phyloP scores from a whole-genome alignment of 2,797 vertebrate species.

The Nothura maculosa region DNA sequence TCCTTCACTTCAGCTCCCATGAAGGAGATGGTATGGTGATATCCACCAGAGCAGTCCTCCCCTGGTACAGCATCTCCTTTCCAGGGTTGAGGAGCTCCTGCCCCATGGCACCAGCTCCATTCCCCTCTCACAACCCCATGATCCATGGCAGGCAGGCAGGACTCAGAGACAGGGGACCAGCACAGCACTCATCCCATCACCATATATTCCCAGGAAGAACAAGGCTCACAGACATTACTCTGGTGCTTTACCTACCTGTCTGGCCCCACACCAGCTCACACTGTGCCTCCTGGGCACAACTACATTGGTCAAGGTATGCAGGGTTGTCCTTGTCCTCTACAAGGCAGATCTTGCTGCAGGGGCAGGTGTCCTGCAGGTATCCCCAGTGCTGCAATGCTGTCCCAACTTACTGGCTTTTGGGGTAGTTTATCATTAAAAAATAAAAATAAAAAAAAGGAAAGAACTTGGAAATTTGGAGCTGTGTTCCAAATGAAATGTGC shows the following conservation, averaged over 20 bases:
- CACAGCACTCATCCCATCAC: neutral
- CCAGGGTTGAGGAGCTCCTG: neutral
- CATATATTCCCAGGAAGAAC: neutral
- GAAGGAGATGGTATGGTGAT: neutral
- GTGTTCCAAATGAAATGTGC: neutral
- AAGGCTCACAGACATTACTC: neutral
- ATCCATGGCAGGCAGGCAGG: accelerated
- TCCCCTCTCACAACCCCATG: neutral
- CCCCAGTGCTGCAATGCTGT: accelerated
- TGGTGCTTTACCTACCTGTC: neutral
- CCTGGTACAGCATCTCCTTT: neutral
- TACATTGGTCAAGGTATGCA: neutral
- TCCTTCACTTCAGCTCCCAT: neutral
- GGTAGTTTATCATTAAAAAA: neutral
- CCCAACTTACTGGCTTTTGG: neutral
- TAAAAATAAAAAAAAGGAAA: neutral
- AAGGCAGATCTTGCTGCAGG: neutral
- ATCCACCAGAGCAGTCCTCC: neutral
- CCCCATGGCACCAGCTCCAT: neutral
- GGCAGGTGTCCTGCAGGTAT: neutral
- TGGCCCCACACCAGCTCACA: too few species aligned
- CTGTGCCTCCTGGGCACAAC: neutral
- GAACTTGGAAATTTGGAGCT: neutral
- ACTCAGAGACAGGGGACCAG: neutral
- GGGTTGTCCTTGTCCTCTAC: neutral